A percentile compares a stretch with the other conserved stretches of the same genome.
phyloP scores from a whole-genome alignment of 2,113 vertebrate genomes.

The Daubentonia madagascariensis region DNA sequence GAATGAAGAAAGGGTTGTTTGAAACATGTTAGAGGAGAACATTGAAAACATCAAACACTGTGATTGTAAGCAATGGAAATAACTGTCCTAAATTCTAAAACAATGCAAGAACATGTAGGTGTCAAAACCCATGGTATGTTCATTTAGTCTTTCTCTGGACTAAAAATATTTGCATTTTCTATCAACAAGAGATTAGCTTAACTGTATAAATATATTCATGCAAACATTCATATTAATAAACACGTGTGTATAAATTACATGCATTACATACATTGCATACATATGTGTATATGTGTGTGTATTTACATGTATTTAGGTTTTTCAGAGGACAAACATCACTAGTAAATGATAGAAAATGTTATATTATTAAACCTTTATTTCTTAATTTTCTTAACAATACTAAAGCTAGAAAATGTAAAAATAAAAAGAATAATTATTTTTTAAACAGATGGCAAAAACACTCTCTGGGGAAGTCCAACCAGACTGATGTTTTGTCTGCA shows the following conservation, averaged over 20 bases:
- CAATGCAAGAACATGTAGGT: background rate
- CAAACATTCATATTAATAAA: background rate
- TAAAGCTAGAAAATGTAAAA: constrained; percentile 27
- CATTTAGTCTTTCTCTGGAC: background rate
- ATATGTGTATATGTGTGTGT: background rate
- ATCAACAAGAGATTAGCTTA: background rate
- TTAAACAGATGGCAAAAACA: constrained; percentile 22
- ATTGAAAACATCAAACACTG: constrained; percentile 14
- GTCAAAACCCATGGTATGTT: background rate
- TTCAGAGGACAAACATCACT: background rate
- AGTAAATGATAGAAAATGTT: background rate
- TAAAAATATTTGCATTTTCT: constrained; percentile 26
- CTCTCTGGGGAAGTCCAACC: background rate
- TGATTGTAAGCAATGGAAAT: background rate
- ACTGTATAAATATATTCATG: background rate
- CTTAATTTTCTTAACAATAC: background rate
- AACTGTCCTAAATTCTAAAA: background rate
- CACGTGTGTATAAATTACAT: background rate
- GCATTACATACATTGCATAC: background rate
- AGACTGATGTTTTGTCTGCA: constrained; percentile 24
- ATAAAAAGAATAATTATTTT: background rate
- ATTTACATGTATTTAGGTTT: background rate
- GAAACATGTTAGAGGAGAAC: constrained; percentile 48
- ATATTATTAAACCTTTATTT: background rate
- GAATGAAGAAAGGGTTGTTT: background rate